Evolutionary conservation across 1,140 invertebrate genomes (phyloP), one percentile per base, ranked within the genome.

Genomic region (Drosophila ficusphila): DNA sequence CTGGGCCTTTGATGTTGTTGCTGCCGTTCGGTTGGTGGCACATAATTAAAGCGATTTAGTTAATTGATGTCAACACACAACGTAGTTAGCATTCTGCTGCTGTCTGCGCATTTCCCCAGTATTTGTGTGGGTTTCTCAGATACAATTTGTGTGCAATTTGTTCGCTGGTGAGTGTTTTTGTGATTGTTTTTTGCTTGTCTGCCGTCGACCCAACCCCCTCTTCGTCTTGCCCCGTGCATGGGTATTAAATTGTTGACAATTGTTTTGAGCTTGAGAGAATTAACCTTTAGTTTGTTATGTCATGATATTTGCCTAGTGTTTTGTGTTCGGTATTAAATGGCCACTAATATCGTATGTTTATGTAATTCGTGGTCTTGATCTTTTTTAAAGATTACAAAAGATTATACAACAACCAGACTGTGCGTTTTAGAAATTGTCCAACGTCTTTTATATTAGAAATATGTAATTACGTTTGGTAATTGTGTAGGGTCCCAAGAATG

Each of bases 181-280:
- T 53, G 53, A 49, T 61, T 51, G 54, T 51, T 53, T 76, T 36
- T 41, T 39, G 53, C 53, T 23, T 36, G 31, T 25, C 44, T 47
- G 42, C 6, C 62, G 7, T 27, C n/a, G n/a, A n/a, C 27, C 7
- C 4, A 9, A 5, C 2, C 9, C 11, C n/a, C 8, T 0, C 9
- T 6, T 2, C 1, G 2, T 3, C n/a, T 9, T 5, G 5, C 14
- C 47, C 19, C 25, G 8, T 49, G 33, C 36, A 41, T 54, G 71
- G 33, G 67, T 74, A 82, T 79, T 85, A 81, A 85, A 88, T 88
- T 88, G 82, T 85, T 88, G 72, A 74, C 82, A 85, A 85, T 85
- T 85, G 81, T 85, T 88, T 85, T 86, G 81, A 86, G 81, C 79
- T 83, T 83, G 79, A 79, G 81, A 78, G 65, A 83, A 83, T 83